phyloP scores from a whole-genome alignment of 2,888 invertebrate genomes.

The Hipparchia sbordonii region DNA sequence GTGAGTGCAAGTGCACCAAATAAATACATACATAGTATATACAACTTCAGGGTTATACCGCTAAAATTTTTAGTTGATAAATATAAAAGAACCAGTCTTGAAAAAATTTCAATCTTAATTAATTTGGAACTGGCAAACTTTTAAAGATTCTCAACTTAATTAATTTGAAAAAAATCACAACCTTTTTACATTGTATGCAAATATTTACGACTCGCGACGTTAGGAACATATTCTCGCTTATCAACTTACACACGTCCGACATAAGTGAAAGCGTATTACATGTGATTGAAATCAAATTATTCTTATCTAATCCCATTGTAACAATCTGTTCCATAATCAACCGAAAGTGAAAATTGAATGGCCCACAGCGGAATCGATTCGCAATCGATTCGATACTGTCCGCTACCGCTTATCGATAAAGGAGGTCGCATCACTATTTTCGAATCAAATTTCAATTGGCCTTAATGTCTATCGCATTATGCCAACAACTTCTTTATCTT shows the following conservation, averaged over 20 bases:
- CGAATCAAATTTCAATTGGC: slow-evolving; percentile 22
- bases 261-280: slow-evolving; percentile 32
- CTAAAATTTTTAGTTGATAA: too few relatives aligned
- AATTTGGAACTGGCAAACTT: too few relatives aligned
- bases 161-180: neutral
- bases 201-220: neutral
- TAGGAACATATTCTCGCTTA: slow-evolving; percentile 5
- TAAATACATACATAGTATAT: too few relatives aligned
- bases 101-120: too few relatives aligned
- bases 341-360: slow-evolving; percentile 49
- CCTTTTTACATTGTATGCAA: slow-evolving; percentile 7
- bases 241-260: slow-evolving; percentile 14
- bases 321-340: slow-evolving; percentile 31
- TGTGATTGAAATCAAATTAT: slow-evolving; percentile 21
- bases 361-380: slow-evolving; percentile 46
- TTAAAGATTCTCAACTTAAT: neutral
- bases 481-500: too few relatives aligned
- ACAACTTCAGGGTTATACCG: too few relatives aligned
- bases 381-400: slow-evolving; percentile 55
- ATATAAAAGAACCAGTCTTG: too few relatives aligned
- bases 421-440: slow-evolving; percentile 51
- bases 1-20: too few relatives aligned
- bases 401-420: slow-evolving; percentile 57
- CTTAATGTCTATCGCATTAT: too few relatives aligned
- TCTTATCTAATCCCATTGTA: slow-evolving; percentile 36